Evolutionary conservation across 2,113 vertebrate genomes (phyloP), one percentile per base, ranked within the genome.

Genomic region (Aspiorhynchus laticeps): DNA sequence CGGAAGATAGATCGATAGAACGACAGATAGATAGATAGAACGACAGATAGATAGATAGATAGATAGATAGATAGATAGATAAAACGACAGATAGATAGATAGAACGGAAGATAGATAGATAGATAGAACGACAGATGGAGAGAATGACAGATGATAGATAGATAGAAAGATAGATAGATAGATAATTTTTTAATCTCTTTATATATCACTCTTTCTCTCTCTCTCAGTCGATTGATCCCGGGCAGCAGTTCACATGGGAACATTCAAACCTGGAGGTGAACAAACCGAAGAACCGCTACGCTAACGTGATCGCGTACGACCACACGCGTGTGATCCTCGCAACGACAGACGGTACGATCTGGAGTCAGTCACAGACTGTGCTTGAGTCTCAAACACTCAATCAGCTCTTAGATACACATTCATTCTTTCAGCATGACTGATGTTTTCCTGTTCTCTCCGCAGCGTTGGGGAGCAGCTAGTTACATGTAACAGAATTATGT

Each of bases 231-330:
- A 97, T 99, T 1, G 98, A 99, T 83, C 98, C 98, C 0, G 97
- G 98, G 38, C 98, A 99, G 95, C 98, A 99, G 94, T 99, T 99
- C 94, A 99, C 97, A 0, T 99, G 98, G 98, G 98, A 99, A 51
- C 97, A 99, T 78, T 99, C 98, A 12, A 99, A 99, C 94, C 96
- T 99, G 48, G 98, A 99, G 61, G 97, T 98, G 87, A 99, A 99
- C 95, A 99, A 99, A 86, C 97, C 97, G 82, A 99, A 99, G 90
- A 99, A 99, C 93, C 97, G 98, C 79, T 99, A 99, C 0, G 98
- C 98, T 0, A 99, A 99, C 3, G 98, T 99, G 83, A 99, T 99
- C 0, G 98, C 98, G 4, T 99, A 99, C 1, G 98, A 99, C 94
- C 98, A 99, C 88, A 98, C 98, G 0, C 96, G 98, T 0, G 97